phyloP scores from a whole-genome alignment of 2,888 invertebrate species.

The Leptinotarsa juncta region DNA sequence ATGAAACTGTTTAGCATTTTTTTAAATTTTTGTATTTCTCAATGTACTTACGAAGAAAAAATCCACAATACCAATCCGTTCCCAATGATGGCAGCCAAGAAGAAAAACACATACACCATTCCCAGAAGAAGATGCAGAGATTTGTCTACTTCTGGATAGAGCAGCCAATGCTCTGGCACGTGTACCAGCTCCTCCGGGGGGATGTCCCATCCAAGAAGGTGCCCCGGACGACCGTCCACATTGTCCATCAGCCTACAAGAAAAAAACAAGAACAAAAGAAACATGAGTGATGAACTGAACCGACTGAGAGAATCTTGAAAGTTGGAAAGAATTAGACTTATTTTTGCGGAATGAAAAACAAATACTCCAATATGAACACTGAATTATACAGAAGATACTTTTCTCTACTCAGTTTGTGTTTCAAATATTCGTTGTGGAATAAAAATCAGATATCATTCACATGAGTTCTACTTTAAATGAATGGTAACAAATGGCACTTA shows the following conservation, averaged over 20 bases:
- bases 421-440: too few relatives aligned
- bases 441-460: too few relatives aligned
- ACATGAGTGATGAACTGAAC: too few relatives aligned
- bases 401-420: too few relatives aligned
- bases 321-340: too few relatives aligned
- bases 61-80: conserved; percentile 90
- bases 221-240: conserved; percentile 32
- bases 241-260: conserved; percentile 41
- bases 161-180: conserved; percentile 86
- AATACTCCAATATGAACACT: too few relatives aligned
- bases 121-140: conserved; percentile 84
- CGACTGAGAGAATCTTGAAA: too few relatives aligned
- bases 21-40: background rate
- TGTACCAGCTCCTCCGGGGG: conserved; percentile 80
- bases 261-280: background rate
- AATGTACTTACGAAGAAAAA: conserved; percentile 77
- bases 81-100: conserved; percentile 76
- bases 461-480: too few relatives aligned
- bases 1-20: too few relatives aligned
- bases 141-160: conserved; percentile 83
- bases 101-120: conserved; percentile 80
- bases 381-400: too few relatives aligned
- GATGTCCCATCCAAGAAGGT: conserved; percentile 78
- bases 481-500: too few relatives aligned
- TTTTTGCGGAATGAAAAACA: too few relatives aligned